Evolutionary conservation across 2,888 invertebrate genomes (phyloP), one percentile per base, ranked within the genome.

Genomic region (Acleris sparsana): DNA sequence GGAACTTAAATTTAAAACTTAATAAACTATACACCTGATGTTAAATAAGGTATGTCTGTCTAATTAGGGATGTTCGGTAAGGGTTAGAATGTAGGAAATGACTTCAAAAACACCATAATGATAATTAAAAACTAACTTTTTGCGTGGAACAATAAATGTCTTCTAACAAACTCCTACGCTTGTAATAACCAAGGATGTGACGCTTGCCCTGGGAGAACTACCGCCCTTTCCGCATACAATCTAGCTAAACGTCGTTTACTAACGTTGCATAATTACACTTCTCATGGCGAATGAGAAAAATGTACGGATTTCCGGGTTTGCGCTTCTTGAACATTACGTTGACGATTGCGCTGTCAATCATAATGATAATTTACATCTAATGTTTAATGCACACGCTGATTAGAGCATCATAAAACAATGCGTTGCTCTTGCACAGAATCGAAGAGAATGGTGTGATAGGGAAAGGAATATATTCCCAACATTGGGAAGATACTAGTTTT

Each of bases 191-290:
- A 49, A 59, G 58, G 49, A 59, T 59, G 58, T 18, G n/a, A 22
- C 13, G 18, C 20, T 29, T 48, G 48, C 39, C 39, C 39, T 58
- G 57, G n/a, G 57, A 58, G 52, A 25, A 62, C 52, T 16, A 48
- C 49, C 33, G 55, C 44, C 17, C 70, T 11, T 66, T 70, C 70
- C 58, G 49, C 49, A 49, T 46, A 46, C 46, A 53, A 62, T 62
- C 29, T 46, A 46, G 18, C 20, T 62, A 46, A 62, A 53, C 46
- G 22, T n/a, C 33, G 43, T 49, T 59, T 33, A 59, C 29, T 49
- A 48, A 49, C 46, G 61, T 51, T 61, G 33, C 39, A 53, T 53
- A 60, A 60, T 60, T 60, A 52, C 46, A 33, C 17, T 60, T 62
- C 49, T 59, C 58, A 59, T 59, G 49, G 46, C 25, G 13, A 57